A percentile compares a stretch with the other conserved stretches of the same genome.
Evolutionary conservation across 2,888 invertebrate genomes (phyloP).

Genomic region (Deilephila elpenor): DNA sequence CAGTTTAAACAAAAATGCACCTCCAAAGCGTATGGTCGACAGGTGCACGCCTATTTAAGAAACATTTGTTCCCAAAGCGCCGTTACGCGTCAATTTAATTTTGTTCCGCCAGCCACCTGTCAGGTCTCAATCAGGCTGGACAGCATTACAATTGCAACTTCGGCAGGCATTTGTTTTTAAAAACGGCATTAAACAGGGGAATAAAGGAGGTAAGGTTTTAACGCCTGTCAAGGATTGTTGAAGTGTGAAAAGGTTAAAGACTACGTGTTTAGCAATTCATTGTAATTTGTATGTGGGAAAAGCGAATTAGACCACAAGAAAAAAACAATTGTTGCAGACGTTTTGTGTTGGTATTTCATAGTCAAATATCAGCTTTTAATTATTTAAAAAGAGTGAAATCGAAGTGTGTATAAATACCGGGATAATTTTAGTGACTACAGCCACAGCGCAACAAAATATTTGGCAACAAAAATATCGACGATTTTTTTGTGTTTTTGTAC

Average conservation of each 20-base stretch:
- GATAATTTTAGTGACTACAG: too few species aligned
- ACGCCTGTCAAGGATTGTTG: background rate
- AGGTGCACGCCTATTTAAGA: conserved; percentile 4
- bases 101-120: conserved; percentile 52
- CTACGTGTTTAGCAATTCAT: background rate
- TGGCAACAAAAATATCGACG: too few species aligned
- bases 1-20: background rate
- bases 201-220: background rate
- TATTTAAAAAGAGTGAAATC: too few species aligned
- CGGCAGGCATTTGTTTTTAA: background rate
- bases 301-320: too few species aligned
- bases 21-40: background rate
- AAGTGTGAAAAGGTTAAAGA: background rate
- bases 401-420: too few species aligned
- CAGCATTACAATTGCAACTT: conserved; percentile 3
- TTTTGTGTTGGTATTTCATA: too few species aligned
- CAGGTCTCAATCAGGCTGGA: conserved; percentile 43
- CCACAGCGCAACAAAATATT: too few species aligned
- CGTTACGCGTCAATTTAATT: conserved; percentile 46
- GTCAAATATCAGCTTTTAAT: too few species aligned
- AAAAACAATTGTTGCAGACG: too few species aligned
- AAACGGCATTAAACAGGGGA: background rate
- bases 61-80: conserved; percentile 34
- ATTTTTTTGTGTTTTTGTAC: too few species aligned
- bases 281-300: too few species aligned